phyloP scores from a whole-genome alignment of 1,140 invertebrate genomes.

The Drosophila takahashii region DNA sequence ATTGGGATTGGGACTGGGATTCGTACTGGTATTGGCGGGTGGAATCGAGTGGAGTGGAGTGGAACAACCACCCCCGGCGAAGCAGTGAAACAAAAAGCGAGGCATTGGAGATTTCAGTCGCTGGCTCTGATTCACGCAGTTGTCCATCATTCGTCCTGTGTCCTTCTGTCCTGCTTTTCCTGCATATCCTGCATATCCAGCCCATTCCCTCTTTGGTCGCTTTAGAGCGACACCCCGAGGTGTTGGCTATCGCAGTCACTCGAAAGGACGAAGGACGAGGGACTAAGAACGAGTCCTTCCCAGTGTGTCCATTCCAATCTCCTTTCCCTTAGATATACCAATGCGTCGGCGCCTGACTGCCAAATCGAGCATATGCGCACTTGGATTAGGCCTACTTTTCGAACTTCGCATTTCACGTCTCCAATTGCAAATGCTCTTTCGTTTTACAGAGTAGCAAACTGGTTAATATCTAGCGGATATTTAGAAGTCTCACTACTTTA shows the following conservation, averaged over 20 bases:
- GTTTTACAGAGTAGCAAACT: background rate
- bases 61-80: conserved; percentile 20
- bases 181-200: too few relatives aligned
- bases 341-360: conserved; percentile 16
- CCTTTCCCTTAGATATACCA: background rate
- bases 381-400: conserved; percentile 55
- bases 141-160: conserved; percentile 36
- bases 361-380: conserved; percentile 71
- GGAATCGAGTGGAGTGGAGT: background rate
- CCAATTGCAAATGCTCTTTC: conserved; percentile 25
- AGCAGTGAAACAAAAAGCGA: conserved; percentile 30
- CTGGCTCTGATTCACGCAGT: conserved; percentile 51
- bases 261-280: conserved; percentile 51
- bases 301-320: background rate
- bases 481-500: too few relatives aligned
- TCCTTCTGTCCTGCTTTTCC: too few relatives aligned
- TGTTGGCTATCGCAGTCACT: conserved; percentile 76
- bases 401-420: conserved; percentile 19
- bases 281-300: conserved; percentile 37
- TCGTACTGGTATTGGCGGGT: conserved; percentile 1
- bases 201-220: conserved; percentile 24
- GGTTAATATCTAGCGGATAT: background rate
- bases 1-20: background rate
- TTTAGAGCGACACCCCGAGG: conserved; percentile 80
- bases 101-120: conserved; percentile 48